These are phyloP conservation scores for Onchidella celtica DNA, from an alignment of 2,888 invertebrate genomes.

Conservation along the genomic window DNA sequence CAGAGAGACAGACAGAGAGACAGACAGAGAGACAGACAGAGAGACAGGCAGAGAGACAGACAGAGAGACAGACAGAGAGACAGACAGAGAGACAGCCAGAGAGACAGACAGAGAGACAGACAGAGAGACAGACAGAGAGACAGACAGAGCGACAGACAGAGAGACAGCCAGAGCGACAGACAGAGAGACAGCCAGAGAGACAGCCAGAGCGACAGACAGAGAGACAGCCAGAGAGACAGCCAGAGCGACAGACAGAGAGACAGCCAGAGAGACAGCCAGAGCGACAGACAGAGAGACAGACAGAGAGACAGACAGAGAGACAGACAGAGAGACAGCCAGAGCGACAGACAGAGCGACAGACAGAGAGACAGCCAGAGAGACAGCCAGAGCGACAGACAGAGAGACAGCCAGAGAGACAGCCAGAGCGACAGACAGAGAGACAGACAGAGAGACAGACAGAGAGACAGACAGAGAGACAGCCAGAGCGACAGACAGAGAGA, in stretches of 20 bases:
- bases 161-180: background rate
- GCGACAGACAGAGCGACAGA: background rate
- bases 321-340: background rate
- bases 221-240: background rate
- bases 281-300: background rate
- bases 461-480: background rate
- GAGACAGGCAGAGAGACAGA: background rate
- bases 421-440: background rate
- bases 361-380: too few species aligned
- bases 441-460: background rate
- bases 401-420: slow-evolving; percentile 11
- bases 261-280: slow-evolving; percentile 8
- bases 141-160: background rate
- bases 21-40: background rate
- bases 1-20: slow-evolving; percentile 6
- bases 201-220: background rate
- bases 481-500: too few species aligned
- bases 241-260: slow-evolving; percentile 5
- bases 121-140: background rate
- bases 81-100: background rate
- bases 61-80: background rate
- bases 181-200: background rate
- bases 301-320: background rate
- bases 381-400: too few species aligned
- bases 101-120: background rate